Percentiles rank a stretch among this genome's conserved stretches.
Conservation (phyloP, 2,797 vertebrate species). For the Melanogrammus aeglefinus region DNA sequence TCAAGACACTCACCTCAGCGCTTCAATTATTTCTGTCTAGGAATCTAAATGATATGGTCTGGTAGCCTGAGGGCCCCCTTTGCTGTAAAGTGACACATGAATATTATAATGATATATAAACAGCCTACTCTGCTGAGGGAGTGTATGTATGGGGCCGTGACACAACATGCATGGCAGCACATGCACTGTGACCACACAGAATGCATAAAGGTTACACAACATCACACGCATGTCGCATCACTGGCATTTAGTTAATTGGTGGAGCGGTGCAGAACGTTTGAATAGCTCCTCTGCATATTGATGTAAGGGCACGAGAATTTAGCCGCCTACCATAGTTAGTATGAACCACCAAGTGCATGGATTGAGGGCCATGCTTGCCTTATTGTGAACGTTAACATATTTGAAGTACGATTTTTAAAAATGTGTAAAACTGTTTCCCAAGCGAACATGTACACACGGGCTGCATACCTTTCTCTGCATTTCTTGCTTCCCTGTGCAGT, state of each 20-base stretch:
- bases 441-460: not conserved
- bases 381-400: not conserved
- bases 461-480: conserved; percentile 76
- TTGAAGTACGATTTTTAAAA: not conserved
- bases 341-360: not conserved
- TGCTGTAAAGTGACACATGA: not conserved
- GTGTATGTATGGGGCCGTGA: not conserved
- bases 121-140: not conserved
- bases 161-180: not conserved
- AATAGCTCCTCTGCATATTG: not conserved
- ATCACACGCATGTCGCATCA: not conserved
- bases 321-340: not conserved
- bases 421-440: not conserved
- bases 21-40: not conserved
- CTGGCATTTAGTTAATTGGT: not conserved
- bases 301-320: not conserved
- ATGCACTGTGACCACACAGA: not conserved
- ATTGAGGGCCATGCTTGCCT: not conserved
- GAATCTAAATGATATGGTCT: not conserved
- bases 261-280: not conserved
- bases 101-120: not conserved
- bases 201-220: not conserved
- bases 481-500: conserved; percentile 63
- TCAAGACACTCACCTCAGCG: not conserved
- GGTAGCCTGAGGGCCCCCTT: not conserved